Evolutionary conservation across 2,113 vertebrate species (phyloP), one percentile per base, ranked within the genome.

Genomic region (Phalacrocorax aristotelis): DNA sequence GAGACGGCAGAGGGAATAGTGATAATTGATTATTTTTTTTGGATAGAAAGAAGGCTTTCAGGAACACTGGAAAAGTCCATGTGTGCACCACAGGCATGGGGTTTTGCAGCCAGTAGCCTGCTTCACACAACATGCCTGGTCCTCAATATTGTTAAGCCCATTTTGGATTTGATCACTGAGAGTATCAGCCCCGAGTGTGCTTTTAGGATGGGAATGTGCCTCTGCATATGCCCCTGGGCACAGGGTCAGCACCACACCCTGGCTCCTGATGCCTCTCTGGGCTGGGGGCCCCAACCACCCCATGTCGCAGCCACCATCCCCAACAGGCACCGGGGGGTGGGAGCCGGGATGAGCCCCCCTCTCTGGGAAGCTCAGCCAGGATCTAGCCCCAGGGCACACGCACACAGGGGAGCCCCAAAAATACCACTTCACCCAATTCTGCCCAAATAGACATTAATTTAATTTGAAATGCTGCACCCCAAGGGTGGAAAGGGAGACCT

Each of bases 211-310:
- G 70, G 72, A 15, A 15, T 0, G 4, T 19, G 25, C 26, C 10
- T 30, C 40, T 49, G 52, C 16, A 0, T 0, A 8, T 0, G 1
- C 5, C 32, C 15, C 52, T 0, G 1, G 68, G 16, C 2, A 3
- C 8, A 20, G 51, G 2, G 13, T 30, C 84, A 12, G 54, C 1
- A 3, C 44, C 38, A 75, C 36, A 12, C 42, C 17, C 26, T 3
- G 4, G 46, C 22, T 54, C 34, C 46, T 2, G 2, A 26, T 15
- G 13, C 70, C 49, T 55, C 3, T 7, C 13, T 2, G 4, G 69
- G 32, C 29, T 18, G 55, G 36, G 66, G 57, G 11, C 26, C 14
- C 26, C 46, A 66, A 6, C n/a, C 5, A 2, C 36, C 55, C 51
- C 23, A 2, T 8, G 1, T 19, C 3, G 30, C 38, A 10, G 32